Conservation (phyloP, 2,113 vertebrate genomes). For the Gasterosteus nipponicus region DNA sequence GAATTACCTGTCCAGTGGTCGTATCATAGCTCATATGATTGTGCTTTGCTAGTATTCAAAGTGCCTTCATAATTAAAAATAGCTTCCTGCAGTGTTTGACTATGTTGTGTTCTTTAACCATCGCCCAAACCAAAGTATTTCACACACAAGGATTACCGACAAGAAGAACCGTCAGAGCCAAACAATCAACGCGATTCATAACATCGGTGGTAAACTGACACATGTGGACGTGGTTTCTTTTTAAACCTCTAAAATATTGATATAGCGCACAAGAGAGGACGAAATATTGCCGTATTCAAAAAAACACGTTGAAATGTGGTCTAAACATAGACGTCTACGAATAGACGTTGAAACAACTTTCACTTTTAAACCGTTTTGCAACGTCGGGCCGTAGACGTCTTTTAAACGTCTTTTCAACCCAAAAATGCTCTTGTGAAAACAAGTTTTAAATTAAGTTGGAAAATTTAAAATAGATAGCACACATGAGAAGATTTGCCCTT, state of each 20-base stretch:
- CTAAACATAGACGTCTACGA: too few species aligned
- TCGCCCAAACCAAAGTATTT: neutral
- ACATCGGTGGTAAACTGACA: too few species aligned
- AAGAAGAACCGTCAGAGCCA: neutral
- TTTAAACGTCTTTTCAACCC: too few species aligned
- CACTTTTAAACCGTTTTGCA: too few species aligned
- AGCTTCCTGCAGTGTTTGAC: constrained; percentile 6
- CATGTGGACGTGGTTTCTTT: too few species aligned
- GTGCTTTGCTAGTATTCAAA: neutral
- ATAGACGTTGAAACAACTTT: too few species aligned
- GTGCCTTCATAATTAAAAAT: neutral
- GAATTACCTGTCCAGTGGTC: constrained; percentile 7
- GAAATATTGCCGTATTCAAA: too few species aligned
- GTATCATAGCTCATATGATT: neutral
- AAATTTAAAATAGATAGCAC: neutral
- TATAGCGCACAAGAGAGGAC: too few species aligned
- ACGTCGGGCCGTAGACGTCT: too few species aligned
- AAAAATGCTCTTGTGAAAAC: neutral
- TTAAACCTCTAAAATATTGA: too few species aligned
- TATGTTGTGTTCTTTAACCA: neutral
- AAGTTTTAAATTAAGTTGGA: neutral
- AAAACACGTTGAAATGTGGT: too few species aligned
- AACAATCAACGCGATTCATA: neutral
- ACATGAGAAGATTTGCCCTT: neutral
- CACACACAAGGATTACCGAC: neutral